Conservation (phyloP, 2,888 invertebrate genomes). For the Aphrophora alni region DNA sequence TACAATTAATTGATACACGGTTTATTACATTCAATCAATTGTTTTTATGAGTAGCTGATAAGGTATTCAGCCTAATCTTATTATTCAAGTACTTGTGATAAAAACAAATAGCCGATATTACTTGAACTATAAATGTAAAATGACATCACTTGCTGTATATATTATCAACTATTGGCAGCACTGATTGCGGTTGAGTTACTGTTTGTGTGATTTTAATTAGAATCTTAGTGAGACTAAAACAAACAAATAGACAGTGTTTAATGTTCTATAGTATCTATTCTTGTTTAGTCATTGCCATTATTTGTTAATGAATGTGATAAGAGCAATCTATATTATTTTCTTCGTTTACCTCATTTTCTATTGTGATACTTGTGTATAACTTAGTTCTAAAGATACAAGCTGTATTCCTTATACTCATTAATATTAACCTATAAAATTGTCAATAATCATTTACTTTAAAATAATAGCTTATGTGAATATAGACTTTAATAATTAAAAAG, state of each 20-base stretch:
- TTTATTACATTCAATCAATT: no score
- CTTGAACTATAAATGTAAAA: not conserved
- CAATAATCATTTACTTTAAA: no score
- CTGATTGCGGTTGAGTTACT: not conserved
- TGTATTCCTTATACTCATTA: no score
- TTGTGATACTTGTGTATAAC: not conserved
- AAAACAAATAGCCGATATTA: not conserved
- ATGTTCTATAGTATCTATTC: not conserved
- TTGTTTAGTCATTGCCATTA: not conserved
- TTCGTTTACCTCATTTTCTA: not conserved
- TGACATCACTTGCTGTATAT: no score
- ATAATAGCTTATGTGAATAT: no score
- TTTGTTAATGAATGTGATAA: not conserved
- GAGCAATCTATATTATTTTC: not conserved
- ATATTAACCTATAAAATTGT: no score
- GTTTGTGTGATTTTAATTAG: not conserved
- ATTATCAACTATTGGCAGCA: no score
- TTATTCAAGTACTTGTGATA: not conserved
- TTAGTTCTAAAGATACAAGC: no score
- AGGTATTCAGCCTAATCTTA: not conserved
- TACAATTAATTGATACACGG: not conserved
- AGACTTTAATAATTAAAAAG: no score
- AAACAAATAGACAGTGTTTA: not conserved
- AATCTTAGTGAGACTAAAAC: not conserved
- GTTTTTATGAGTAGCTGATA: not conserved